These are phyloP conservation scores for Choreutis nemorana DNA, from an alignment of 2,888 invertebrate genomes.

Conservation along the genomic window DNA sequence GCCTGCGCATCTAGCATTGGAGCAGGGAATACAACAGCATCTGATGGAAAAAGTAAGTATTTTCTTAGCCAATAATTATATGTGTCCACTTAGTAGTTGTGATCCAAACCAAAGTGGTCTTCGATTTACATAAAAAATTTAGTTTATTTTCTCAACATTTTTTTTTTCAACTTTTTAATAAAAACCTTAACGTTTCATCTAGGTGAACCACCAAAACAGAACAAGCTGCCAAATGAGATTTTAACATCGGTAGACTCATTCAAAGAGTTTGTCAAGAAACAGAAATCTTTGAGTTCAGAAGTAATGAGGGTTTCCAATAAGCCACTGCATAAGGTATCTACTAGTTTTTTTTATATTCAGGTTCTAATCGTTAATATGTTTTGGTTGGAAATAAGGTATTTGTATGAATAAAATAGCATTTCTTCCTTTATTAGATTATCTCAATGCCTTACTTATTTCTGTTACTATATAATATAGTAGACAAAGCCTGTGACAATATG, in stretches of 20 bases:
- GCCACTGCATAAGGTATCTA: conserved; percentile 45
- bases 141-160: conserved; percentile 2
- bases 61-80: not conserved
- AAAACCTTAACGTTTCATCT: no score
- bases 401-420: not conserved
- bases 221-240: conserved; percentile 78
- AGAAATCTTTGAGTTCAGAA: conserved; percentile 83
- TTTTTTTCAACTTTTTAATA: conserved; percentile 12
- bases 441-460: not conserved
- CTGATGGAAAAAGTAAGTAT: conserved; percentile 43
- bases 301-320: conserved; percentile 74
- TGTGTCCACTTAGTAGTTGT: no score
- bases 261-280: conserved; percentile 85
- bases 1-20: conserved; percentile 40
- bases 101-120: no score
- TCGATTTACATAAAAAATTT: not conserved
- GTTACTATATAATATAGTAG: conserved; percentile 3
- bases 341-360: not conserved
- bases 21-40: conserved; percentile 29
- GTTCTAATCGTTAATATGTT: not conserved
- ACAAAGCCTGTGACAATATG: not conserved
- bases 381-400: not conserved
- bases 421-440: not conserved
- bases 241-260: conserved; percentile 79
- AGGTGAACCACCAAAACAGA: conserved; percentile 53